Percentiles rank a stretch among this genome's conserved stretches.
phyloP scores from a whole-genome alignment of 2,888 invertebrate species.

The Neria commutata region DNA sequence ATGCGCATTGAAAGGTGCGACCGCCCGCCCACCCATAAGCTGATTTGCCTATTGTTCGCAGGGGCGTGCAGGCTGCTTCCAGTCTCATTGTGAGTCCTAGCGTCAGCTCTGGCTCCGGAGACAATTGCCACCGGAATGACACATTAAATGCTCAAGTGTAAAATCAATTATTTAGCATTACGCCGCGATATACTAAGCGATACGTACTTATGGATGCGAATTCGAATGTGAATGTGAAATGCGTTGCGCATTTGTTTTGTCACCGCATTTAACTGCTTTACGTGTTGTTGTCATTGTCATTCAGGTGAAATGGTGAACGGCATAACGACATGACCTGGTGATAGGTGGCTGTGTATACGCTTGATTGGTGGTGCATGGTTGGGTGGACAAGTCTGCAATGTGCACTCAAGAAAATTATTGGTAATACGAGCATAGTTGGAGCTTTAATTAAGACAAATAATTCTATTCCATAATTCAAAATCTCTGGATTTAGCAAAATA shows the following conservation, averaged over 20 bases:
- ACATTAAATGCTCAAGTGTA: constrained; percentile 37
- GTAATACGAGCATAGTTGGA: no score
- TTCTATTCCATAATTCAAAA: no score
- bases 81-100: no score
- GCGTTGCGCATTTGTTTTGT: constrained; percentile 14
- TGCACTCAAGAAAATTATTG: no score
- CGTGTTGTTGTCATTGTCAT: background rate
- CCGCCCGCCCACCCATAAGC: background rate
- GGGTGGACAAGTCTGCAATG: no score
- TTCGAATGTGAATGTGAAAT: constrained; percentile 3
- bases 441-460: no score
- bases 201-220: no score
- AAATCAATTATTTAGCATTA: constrained; percentile 46
- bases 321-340: no score
- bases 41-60: constrained; percentile 27
- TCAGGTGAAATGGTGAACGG: background rate
- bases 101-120: no score
- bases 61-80: no score
- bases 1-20: no score
- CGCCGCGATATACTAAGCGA: constrained; percentile 24
- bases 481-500: no score
- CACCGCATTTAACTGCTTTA: constrained; percentile 8
- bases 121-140: constrained; percentile 17
- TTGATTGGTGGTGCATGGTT: background rate
- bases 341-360: background rate